A percentile compares a stretch with the other conserved stretches of the same genome.
Evolutionary conservation across 1,140 invertebrate species (phyloP).

Genomic region (Scaptomyza montana): DNA sequence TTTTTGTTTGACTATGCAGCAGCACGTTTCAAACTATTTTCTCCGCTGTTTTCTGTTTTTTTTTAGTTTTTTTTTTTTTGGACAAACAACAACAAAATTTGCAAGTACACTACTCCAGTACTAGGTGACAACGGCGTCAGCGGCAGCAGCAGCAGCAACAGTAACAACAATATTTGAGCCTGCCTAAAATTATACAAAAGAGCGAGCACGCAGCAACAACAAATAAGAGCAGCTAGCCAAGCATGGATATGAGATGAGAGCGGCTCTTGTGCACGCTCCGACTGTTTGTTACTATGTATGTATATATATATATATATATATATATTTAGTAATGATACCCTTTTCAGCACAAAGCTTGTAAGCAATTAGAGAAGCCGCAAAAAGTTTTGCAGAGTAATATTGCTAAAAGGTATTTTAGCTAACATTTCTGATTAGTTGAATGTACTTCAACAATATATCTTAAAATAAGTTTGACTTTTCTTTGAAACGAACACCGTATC

Average conservation of each 20-base stretch:
- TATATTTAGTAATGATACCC: constrained; percentile 18
- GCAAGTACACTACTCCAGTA: constrained; percentile 23
- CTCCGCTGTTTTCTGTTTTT: background rate
- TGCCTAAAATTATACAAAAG: background rate
- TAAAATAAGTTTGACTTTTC: too few relatives aligned
- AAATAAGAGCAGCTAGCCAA: constrained; percentile 27
- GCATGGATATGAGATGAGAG: constrained; percentile 23
- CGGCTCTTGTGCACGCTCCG: constrained; percentile 44
- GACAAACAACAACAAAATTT: constrained; percentile 33
- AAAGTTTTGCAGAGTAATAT: too few relatives aligned
- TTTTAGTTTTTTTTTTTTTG: too few relatives aligned
- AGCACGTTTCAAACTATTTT: constrained; percentile 70
- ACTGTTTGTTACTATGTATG: background rate
- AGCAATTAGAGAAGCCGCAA: too few relatives aligned
- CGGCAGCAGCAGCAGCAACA: too few relatives aligned
- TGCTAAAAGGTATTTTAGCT: too few relatives aligned
- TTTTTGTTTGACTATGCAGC: constrained; percentile 55
- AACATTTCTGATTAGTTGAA: too few relatives aligned
- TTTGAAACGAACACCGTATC: too few relatives aligned
- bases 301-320: too few relatives aligned
- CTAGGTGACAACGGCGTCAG: constrained; percentile 18
- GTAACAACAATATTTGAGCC: background rate
- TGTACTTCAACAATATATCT: too few relatives aligned
- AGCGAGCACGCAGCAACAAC: constrained; percentile 10
- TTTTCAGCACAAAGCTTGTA: background rate